Conservation (phyloP, 1,140 invertebrate genomes). For the Dinothrombium tinctorium region DNA sequence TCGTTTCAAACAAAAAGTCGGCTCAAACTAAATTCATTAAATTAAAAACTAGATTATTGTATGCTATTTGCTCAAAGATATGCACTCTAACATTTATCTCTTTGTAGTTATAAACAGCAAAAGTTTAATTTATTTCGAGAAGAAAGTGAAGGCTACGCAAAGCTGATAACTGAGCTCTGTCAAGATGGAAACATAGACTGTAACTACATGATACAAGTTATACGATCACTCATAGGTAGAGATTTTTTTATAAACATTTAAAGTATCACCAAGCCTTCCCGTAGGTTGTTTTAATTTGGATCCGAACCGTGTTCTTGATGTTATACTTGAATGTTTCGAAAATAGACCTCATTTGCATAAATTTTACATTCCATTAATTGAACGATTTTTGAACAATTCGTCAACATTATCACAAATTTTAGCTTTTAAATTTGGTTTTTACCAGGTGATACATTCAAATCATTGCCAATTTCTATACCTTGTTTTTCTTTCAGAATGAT, state of each 20-base stretch:
- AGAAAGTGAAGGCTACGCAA: slow-evolving; percentile 96
- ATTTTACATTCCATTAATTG: slow-evolving; percentile 58
- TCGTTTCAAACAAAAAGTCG: slow-evolving; percentile 59
- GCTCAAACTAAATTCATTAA: slow-evolving; percentile 93
- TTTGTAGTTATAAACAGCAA: slow-evolving; percentile 97
- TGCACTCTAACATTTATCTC: slow-evolving; percentile 35
- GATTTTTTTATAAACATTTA: slow-evolving; percentile 1
- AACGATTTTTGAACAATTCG: slow-evolving; percentile 47
- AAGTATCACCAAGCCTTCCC: slow-evolving; percentile 18
- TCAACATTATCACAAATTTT: slow-evolving; percentile 73
- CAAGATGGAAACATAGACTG: slow-evolving; percentile 40
- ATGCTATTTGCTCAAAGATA: slow-evolving; percentile 23
- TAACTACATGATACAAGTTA: slow-evolving; percentile 47
- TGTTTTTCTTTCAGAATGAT: slow-evolving; percentile 18
- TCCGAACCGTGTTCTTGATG: slow-evolving; percentile 87
- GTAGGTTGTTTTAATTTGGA: slow-evolving; percentile 94
- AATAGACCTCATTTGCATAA: slow-evolving; percentile 34
- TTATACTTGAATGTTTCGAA: slow-evolving; percentile 91
- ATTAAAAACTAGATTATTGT: slow-evolving; percentile 62
- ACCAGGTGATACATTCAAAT: slow-evolving; percentile 29
- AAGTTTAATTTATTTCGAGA: slow-evolving; percentile 97
- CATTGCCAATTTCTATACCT: not conserved
- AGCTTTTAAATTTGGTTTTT: slow-evolving; percentile 74
- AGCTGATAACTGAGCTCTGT: slow-evolving; percentile 85
- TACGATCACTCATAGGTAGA: slow-evolving; percentile 74